Evolutionary conservation across 1,140 invertebrate genomes (phyloP).

Genomic region (Frieseomelitta varia): DNA sequence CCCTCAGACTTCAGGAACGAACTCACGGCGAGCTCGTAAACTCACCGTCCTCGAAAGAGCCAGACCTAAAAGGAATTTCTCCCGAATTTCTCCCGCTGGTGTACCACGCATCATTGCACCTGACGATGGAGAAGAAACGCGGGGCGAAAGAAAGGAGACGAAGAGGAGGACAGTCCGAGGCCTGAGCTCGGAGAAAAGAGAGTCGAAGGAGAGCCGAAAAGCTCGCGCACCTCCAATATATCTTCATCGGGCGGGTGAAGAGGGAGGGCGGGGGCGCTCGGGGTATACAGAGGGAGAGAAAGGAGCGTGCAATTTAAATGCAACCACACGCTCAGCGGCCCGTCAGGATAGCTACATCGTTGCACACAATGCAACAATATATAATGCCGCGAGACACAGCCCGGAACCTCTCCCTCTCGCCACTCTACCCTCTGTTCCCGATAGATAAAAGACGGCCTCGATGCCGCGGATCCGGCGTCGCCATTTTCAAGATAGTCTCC

Average conservation of each 20-base stretch:
- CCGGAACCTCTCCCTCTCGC: neutral
- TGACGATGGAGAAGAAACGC: slow-evolving; percentile 11
- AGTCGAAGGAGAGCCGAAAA: slow-evolving; percentile 15
- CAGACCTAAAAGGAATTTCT: too few relatives aligned
- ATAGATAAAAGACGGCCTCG: slow-evolving; percentile 61
- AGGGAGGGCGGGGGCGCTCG: too few relatives aligned
- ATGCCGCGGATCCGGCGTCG: slow-evolving; percentile 59
- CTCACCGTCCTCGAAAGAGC: neutral
- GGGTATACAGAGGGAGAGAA: neutral
- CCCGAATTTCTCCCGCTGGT: neutral
- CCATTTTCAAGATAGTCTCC: slow-evolving; percentile 81
- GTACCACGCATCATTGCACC: neutral
- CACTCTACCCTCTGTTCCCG: slow-evolving; percentile 14
- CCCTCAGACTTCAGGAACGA: neutral
- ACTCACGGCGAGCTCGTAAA: neutral
- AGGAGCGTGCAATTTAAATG: slow-evolving; percentile 36
- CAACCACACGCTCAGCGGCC: slow-evolving; percentile 4
- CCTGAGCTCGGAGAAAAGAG: neutral
- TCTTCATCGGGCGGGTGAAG: slow-evolving; percentile 27
- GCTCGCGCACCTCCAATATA: slow-evolving; percentile 9
- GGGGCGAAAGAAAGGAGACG: neutral
- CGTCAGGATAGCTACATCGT: slow-evolving; percentile 50
- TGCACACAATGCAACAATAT: slow-evolving; percentile 50
- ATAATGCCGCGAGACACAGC: slow-evolving; percentile 40
- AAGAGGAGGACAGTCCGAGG: neutral